These are phyloP conservation scores for Echinarachnius parma DNA, from an alignment of 53 echinoderm and acorn worm genomes.

Conservation along the genomic window DNA sequence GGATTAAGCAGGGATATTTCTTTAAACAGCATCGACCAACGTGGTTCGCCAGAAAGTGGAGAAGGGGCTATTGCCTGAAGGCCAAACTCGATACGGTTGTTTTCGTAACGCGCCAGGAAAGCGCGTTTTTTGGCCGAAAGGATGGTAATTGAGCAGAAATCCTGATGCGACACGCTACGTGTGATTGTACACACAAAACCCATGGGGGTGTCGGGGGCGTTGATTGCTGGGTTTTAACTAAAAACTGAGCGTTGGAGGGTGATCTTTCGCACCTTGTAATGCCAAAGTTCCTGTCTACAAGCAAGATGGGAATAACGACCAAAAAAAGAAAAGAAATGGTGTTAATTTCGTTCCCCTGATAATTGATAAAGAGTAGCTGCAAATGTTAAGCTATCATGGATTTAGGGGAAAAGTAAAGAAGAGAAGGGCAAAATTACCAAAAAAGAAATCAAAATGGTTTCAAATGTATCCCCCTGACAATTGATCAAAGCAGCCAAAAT, in stretches of 20 bases:
- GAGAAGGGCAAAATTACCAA: too few relatives aligned
- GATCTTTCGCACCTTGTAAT: constrained; percentile 49
- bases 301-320: not conserved
- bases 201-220: constrained; percentile 36
- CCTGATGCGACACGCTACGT: constrained; percentile 48
- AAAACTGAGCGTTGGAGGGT: constrained; percentile 42
- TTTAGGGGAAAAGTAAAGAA: too few relatives aligned
- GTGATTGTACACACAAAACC: constrained; percentile 48
- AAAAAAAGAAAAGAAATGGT: constrained; percentile 35
- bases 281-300: constrained; percentile 28
- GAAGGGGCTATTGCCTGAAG: constrained; percentile 36
- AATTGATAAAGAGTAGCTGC: constrained; percentile 8
- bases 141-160: constrained; percentile 53
- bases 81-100: constrained; percentile 51
- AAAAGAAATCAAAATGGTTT: too few relatives aligned
- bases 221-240: constrained; percentile 38
- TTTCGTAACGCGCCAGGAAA: constrained; percentile 53
- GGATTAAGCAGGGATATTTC: constrained; percentile 3
- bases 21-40: constrained; percentile 5
- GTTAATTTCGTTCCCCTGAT: constrained; percentile 22
- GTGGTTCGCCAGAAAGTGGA: constrained; percentile 11
- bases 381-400: constrained; percentile 26
- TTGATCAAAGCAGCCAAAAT: too few relatives aligned
- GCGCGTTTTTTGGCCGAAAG: constrained; percentile 51
- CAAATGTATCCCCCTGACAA: too few relatives aligned